Base-by-base conservation (phyloP, 2,113 vertebrate genomes). In the Camelus dromedarius region DNA sequence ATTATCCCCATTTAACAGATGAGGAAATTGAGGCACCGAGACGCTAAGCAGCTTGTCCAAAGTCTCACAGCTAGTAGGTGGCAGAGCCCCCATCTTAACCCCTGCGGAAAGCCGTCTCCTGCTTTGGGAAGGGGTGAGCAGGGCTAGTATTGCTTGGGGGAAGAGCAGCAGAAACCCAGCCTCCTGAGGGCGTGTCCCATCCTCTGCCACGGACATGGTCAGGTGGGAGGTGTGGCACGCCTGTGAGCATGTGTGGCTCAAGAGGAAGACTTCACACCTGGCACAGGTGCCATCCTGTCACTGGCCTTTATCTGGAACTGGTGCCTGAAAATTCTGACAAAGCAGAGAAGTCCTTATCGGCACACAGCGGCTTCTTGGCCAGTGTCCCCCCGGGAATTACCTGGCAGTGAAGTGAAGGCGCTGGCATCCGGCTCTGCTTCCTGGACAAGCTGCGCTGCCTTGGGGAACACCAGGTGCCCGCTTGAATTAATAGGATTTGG, bases 311-410 rank as follows among this genome's bases (percentile, higher is more conserved):
- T 70, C 92, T 82, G 28, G 32, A 93, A 35, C 80, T 91, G 82
- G 60, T 35, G 28, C n/a, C 85, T 18, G 14, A 60, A 76, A 81
- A 77, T 62, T 77, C 60, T 82, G 46, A 91, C 84, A 89, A 91
- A 48, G 72, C 18, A 52, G 81, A 92, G 42, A 77, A 83, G 50
- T 18, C 62, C 50, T 96, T 93, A 91, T 83, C 88, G 52, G 86
- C 62, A 83, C 72, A 83, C 77, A 96, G 95, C 94, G 91, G 62
- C 56, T 86, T 95, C 88, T 73, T 75, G 67, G 54, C 20, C 62
- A 92, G 54, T 52, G 88, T 73, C 11, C 67, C 77, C 32, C 13
- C 1, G 22, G 52, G 30, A 66, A 22, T 60, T 81, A 73, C 56
- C 52, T 0, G 2, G 28, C 76, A 81, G 22, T 19, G 42, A 80